phyloP scores from a whole-genome alignment of 2,113 vertebrate genomes.

The Centropus unirufus region DNA sequence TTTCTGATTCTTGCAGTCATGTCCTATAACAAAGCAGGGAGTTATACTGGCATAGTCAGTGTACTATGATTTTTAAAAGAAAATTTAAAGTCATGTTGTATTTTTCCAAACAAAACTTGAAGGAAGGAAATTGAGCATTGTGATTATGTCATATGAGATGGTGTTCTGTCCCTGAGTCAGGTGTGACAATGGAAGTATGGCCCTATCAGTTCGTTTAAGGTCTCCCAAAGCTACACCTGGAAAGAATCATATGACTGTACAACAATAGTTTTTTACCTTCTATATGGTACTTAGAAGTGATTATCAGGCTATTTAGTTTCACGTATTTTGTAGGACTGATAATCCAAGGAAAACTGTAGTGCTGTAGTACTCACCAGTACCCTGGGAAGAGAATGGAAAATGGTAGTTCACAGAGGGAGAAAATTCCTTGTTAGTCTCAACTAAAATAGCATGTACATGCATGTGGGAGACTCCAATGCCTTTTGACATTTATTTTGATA shows the following conservation, averaged over 20 bases:
- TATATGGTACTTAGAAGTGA: background rate
- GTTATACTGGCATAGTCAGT: background rate
- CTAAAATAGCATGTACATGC: background rate
- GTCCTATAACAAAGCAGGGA: background rate
- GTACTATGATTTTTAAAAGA: background rate
- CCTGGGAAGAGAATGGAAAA: background rate
- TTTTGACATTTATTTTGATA: background rate
- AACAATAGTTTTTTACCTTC: background rate
- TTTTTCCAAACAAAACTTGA: background rate
- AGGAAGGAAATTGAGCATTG: background rate
- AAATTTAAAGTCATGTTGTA: background rate
- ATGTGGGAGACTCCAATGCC: background rate
- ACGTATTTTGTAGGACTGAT: background rate
- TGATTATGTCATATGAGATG: fast-evolving
- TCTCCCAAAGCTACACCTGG: background rate
- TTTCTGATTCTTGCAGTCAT: background rate
- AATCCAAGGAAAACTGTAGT: background rate
- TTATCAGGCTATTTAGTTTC: background rate
- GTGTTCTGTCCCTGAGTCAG: background rate
- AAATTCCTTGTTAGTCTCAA: background rate
- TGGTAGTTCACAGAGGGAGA: fast-evolving
- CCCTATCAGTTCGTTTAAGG: background rate
- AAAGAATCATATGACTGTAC: background rate
- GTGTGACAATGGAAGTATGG: background rate
- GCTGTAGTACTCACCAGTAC: background rate